These are phyloP conservation scores for Athalia circularis DNA, from an alignment of 2,888 invertebrate genomes.

Conservation along the genomic window DNA sequence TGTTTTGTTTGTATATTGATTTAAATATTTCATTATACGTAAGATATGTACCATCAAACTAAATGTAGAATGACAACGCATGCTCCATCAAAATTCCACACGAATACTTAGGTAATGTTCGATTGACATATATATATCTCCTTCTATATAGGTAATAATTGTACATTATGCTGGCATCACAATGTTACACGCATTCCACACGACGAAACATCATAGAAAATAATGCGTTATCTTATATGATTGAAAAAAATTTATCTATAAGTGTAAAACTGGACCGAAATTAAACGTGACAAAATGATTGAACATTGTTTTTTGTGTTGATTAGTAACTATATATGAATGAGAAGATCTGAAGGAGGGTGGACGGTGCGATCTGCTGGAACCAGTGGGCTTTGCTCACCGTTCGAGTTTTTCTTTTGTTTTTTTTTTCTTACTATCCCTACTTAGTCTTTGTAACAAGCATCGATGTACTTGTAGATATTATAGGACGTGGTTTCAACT, in stretches of 20 bases:
- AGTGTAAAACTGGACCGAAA: not conserved
- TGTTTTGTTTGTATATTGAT: not conserved
- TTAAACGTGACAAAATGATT: constrained; percentile 5
- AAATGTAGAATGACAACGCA: constrained; percentile 56
- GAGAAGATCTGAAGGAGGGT: constrained; percentile 20
- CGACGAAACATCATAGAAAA: constrained; percentile 32
- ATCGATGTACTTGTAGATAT: too few relatives aligned
- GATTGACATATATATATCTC: constrained; percentile 24
- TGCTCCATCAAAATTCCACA: constrained; percentile 60
- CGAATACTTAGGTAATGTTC: constrained; percentile 26
- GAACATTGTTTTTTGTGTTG: not conserved
- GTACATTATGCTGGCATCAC: constrained; percentile 39
- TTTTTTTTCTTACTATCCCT: not conserved
- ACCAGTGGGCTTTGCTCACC: constrained; percentile 52
- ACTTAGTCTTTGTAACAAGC: not conserved
- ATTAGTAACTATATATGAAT: not conserved
- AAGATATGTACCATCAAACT: constrained; percentile 58
- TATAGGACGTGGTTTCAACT: too few relatives aligned
- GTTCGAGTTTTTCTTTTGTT: constrained; percentile 17
- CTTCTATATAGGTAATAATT: not conserved
- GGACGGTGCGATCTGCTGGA: constrained; percentile 70
- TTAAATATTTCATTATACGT: constrained; percentile 3
- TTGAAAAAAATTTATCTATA: too few relatives aligned
- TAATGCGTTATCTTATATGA: not conserved
- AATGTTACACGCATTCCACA: constrained; percentile 43